Base-by-base conservation (phyloP, 2,797 vertebrate species). In the Salarias fasciatus region DNA sequence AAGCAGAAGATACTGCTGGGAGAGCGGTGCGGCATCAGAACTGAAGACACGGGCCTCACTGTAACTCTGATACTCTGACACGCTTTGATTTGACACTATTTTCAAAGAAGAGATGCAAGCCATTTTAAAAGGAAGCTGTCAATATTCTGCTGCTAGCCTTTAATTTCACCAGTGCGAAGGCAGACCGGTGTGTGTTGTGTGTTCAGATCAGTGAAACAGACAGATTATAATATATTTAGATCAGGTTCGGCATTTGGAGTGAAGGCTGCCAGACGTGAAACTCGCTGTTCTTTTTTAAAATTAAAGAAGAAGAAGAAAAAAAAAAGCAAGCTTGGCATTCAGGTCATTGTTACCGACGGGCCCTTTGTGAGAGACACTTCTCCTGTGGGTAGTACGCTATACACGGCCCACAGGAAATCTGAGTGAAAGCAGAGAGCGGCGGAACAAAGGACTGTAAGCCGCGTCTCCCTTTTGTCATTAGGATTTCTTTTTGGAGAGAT, bases 311-410 rank as follows among this genome's bases (percentile, higher is more conserved):
- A 30, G 9, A 37, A 42, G 30, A 4, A 35, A 9, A 47, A 46
- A 40, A 42, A 41, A 44, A 30, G 37, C 73, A 63, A 40, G 61
- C 80, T 72, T 76, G 53, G 69, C 15, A 43, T 64, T 48, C 63
- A 56, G 57, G 75, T 63, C 66, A 60, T 59, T 60, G 68, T 77
- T 74, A 71, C 63, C 80, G 79, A 82, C 74, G 54, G 68, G 47
- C 52, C 67, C 63, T 88, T 88, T 87, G 85, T 84, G 72, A 63
- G 84, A 82, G 79, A 79, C 53, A 28, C 69, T 59, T 58, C 69
- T 72, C 79, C 82, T 64, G 1, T 49, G 68, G 83, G 79, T 54
- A 37, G 63, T 42, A 56, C 50, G 62, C 56, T 69, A 30, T 56
- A 67, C 58, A 45, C 9, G 11, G 70, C 75, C 44, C 55, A 3